Conservation (phyloP, 2,888 invertebrate species). For the Bursaphelenchus okinawaensis region DNA sequence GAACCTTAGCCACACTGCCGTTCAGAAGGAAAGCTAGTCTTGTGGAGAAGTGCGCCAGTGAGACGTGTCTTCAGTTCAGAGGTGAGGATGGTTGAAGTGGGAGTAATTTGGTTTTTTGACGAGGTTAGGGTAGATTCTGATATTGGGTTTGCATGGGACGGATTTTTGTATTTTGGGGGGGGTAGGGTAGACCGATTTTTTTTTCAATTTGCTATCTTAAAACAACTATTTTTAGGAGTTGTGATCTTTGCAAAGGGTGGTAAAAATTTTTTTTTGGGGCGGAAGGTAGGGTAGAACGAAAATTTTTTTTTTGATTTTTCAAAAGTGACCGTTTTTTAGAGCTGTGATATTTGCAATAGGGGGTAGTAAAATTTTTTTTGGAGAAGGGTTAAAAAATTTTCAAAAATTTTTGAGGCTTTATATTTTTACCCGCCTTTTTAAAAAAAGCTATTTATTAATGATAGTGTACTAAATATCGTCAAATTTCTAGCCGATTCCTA, state of each 20-base stretch:
- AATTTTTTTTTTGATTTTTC: neutral
- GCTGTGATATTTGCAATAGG: neutral
- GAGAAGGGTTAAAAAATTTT: neutral
- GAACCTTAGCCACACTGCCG: neutral
- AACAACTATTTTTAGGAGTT: too few relatives aligned
- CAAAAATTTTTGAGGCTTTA: too few relatives aligned
- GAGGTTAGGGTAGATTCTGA: neutral
- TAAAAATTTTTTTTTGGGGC: neutral
- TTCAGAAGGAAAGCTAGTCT: neutral
- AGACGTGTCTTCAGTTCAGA: neutral
- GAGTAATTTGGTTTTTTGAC: neutral
- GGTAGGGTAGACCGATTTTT: neutral
- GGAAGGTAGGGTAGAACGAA: neutral
- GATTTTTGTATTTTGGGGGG: neutral
- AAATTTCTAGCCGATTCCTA: neutral
- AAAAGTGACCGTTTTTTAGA: neutral
- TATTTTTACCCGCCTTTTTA: too few relatives aligned
- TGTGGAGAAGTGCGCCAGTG: neutral
- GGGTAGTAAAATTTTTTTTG: neutral
- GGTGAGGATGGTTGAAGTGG: neutral
- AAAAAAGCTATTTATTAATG: too few relatives aligned
- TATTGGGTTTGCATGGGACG: neutral
- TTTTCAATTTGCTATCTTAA: too few relatives aligned
- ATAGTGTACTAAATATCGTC: too few relatives aligned
- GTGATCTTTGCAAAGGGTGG: too few relatives aligned